Conservation (phyloP, 2,888 invertebrate species). For the Empis livida region DNA sequence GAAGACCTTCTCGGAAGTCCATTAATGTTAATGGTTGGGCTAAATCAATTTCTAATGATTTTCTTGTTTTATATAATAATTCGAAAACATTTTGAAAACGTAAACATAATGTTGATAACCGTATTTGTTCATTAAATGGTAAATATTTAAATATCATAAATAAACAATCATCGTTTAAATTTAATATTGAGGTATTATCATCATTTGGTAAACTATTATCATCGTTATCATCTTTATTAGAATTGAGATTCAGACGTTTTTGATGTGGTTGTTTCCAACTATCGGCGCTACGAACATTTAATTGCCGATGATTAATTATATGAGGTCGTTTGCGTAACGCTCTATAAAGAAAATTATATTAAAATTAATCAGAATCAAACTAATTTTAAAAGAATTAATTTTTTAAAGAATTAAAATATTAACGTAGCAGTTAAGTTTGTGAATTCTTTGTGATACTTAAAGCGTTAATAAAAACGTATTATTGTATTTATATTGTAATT, state of each 20-base stretch:
- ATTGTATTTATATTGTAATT: too few relatives aligned
- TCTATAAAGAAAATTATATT: background rate
- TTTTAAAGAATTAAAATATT: too few relatives aligned
- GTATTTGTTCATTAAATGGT: constrained; percentile 5
- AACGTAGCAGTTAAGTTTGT: too few relatives aligned
- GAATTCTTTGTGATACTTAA: too few relatives aligned
- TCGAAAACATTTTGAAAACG: constrained; percentile 8
- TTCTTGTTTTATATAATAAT: constrained; percentile 6
- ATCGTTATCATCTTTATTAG: background rate
- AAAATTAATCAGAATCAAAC: too few relatives aligned
- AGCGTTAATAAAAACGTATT: too few relatives aligned
- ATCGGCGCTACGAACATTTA: constrained; percentile 7
- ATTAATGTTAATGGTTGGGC: constrained; percentile 7
- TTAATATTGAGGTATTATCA: constrained; percentile 2
- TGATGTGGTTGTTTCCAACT: constrained; percentile 10
- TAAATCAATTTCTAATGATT: constrained; percentile 5
- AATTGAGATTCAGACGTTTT: background rate
- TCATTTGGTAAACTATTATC: background rate
- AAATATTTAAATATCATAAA: constrained; percentile 11
- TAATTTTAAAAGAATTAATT: too few relatives aligned
- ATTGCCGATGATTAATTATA: background rate
- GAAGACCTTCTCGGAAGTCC: constrained; percentile 6
- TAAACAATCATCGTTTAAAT: constrained; percentile 11
- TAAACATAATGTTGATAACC: constrained; percentile 5
- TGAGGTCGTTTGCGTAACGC: background rate